Conservation (phyloP, 2,888 invertebrate genomes). For the Calameuta filiformis region DNA sequence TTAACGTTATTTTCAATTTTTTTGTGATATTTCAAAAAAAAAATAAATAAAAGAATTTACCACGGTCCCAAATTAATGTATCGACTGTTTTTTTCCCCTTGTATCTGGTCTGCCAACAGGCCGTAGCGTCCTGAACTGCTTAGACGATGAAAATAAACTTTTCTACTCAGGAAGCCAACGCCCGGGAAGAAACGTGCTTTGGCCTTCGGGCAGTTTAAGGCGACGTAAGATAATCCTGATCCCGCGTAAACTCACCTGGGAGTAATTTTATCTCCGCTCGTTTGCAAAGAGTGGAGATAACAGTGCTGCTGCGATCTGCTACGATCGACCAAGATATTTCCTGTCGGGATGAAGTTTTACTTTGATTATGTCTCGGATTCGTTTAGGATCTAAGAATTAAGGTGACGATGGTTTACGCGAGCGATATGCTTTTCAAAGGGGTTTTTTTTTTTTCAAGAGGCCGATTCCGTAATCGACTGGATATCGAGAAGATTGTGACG, state of each 20-base stretch:
- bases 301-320: neutral
- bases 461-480: neutral
- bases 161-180: neutral
- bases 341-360: neutral
- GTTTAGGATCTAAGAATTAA: neutral
- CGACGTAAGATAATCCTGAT: neutral
- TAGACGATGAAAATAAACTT: neutral
- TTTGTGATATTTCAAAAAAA: too few species aligned
- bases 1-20: too few species aligned
- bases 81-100: neutral
- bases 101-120: neutral
- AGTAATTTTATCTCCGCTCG: neutral
- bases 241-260: neutral
- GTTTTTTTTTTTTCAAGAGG: neutral
- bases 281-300: neutral
- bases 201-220: neutral
- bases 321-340: neutral
- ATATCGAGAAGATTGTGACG: neutral
- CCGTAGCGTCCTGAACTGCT: neutral
- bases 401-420: neutral
- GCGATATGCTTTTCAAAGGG: neutral
- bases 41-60: neutral
- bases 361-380: neutral
- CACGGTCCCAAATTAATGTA: neutral
- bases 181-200: neutral